Evolutionary conservation across 2,888 invertebrate species (phyloP).

Genomic region (Drosophila parthenogenetica): DNA sequence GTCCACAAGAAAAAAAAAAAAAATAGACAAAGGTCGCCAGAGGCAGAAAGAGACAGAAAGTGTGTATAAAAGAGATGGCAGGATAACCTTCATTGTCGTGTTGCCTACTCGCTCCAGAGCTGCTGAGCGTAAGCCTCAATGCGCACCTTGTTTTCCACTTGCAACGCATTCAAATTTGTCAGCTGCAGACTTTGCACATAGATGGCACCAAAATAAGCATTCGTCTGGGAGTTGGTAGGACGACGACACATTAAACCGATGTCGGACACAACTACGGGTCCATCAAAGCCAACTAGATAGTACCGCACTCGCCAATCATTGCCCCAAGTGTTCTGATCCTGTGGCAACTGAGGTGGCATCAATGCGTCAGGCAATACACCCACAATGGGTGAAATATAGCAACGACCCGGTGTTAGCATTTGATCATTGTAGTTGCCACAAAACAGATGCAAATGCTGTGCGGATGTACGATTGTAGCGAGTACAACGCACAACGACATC

Average conservation of each 20-base stretch:
- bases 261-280: slow-evolving; percentile 73
- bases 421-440: slow-evolving; percentile 73
- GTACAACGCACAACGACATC: slow-evolving; percentile 76
- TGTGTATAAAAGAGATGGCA: slow-evolving; percentile 6
- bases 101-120: slow-evolving; percentile 25
- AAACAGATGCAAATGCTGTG: slow-evolving; percentile 75
- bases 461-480: slow-evolving; percentile 20
- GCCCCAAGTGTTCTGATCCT: slow-evolving; percentile 53
- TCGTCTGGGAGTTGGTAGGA: slow-evolving; percentile 21
- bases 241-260: slow-evolving; percentile 76
- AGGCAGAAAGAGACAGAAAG: background rate
- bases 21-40: background rate
- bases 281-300: slow-evolving; percentile 76
- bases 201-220: slow-evolving; percentile 77
- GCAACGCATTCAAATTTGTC: slow-evolving; percentile 28
- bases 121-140: slow-evolving; percentile 30
- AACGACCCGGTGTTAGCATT: slow-evolving; percentile 58
- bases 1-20: background rate
- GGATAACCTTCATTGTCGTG: background rate
- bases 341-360: slow-evolving; percentile 59
- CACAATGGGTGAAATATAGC: slow-evolving; percentile 73
- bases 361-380: slow-evolving; percentile 50
- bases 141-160: slow-evolving; percentile 4
- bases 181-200: slow-evolving; percentile 70
- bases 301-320: slow-evolving; percentile 81